phyloP scores from a whole-genome alignment of 2,888 invertebrate species.

The Laothoe populi region DNA sequence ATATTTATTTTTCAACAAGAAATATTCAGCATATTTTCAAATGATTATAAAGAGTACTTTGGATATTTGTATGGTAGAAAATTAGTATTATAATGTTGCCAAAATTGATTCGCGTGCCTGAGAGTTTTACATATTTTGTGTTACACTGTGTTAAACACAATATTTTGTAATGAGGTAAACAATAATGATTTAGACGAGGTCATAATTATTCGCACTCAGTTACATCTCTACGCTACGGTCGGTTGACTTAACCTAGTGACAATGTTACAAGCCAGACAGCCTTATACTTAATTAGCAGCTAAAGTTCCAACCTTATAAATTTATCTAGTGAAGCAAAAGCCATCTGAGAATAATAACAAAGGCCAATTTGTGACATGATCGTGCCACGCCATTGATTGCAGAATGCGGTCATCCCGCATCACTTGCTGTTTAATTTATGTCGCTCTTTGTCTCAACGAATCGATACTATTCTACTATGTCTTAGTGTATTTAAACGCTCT shows the following conservation, averaged over 20 bases:
- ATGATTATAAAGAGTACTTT: conserved; percentile 40
- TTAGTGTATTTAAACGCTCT: neutral
- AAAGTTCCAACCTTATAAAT: too few relatives aligned
- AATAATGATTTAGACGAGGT: too few relatives aligned
- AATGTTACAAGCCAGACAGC: too few relatives aligned
- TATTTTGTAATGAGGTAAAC: neutral
- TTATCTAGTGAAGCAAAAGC: neutral
- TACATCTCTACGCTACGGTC: too few relatives aligned
- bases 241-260: too few relatives aligned
- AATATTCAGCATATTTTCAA: conserved; percentile 33
- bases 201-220: too few relatives aligned
- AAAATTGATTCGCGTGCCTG: conserved; percentile 48
- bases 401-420: conserved; percentile 19
- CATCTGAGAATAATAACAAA: neutral
- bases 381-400: conserved; percentile 5
- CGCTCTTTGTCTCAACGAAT: conserved; percentile 3
- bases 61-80: conserved; percentile 49
- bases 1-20: conserved; percentile 48
- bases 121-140: conserved; percentile 31
- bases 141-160: neutral
- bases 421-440: neutral
- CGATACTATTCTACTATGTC: neutral
- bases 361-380: neutral
- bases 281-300: too few relatives aligned
- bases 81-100: conserved; percentile 56